These are phyloP conservation scores for Rapana venosa DNA, from an alignment of 2,888 invertebrate species.

Conservation along the genomic window DNA sequence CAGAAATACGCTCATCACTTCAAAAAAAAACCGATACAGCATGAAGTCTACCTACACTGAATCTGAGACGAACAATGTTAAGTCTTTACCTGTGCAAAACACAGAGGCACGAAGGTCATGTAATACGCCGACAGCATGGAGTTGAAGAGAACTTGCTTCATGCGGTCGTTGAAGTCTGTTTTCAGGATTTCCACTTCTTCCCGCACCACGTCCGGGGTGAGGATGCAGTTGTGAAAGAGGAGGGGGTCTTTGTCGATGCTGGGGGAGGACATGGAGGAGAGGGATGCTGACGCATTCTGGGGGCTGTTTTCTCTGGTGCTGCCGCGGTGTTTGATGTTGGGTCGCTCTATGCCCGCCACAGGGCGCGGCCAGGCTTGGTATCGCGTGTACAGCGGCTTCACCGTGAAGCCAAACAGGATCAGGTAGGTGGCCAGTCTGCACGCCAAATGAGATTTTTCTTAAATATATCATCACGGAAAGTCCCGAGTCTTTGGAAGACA, in stretches of 20 bases:
- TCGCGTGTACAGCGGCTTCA: constrained; percentile 87
- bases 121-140: constrained; percentile 92
- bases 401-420: constrained; percentile 88
- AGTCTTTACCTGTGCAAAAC: constrained; percentile 88
- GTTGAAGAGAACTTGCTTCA: constrained; percentile 92
- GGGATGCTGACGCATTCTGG: not conserved
- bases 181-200: constrained; percentile 91
- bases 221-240: constrained; percentile 77
- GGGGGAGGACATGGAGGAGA: not conserved
- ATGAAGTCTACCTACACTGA: no score
- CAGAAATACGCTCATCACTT: no score
- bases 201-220: constrained; percentile 81
- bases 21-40: no score
- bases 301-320: not conserved
- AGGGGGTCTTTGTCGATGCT: constrained; percentile 51
- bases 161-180: constrained; percentile 91
- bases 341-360: constrained; percentile 50
- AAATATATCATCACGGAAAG: not conserved
- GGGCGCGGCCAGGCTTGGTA: constrained; percentile 68
- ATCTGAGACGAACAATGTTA: no score
- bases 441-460: constrained; percentile 29
- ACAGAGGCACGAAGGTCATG: constrained; percentile 91
- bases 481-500: no score
- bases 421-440: constrained; percentile 77
- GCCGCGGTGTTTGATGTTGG: constrained; percentile 17